phyloP scores from a whole-genome alignment of 2,797 vertebrate genomes.

The Euphonia xanthogaster region DNA sequence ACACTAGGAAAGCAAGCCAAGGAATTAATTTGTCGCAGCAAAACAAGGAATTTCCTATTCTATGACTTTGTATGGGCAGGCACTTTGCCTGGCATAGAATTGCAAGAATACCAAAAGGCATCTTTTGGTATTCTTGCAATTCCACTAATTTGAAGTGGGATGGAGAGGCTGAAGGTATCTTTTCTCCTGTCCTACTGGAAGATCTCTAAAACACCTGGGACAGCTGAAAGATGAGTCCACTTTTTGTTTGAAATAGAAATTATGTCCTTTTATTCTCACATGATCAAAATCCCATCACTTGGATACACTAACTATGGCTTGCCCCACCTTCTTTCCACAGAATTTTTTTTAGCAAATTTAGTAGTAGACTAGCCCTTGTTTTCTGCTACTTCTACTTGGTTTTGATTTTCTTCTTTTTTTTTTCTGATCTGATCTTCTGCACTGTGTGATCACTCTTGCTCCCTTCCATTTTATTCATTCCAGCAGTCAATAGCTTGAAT shows the following conservation, averaged over 20 bases:
- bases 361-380: neutral
- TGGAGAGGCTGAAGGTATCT: neutral
- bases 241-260: neutral
- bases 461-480: neutral
- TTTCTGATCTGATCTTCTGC: neutral
- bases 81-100: neutral
- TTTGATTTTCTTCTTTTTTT: neutral
- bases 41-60: neutral
- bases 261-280: accelerated
- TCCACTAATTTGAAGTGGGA: neutral
- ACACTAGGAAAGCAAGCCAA: neutral
- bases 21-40: neutral
- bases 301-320: neutral
- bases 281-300: neutral
- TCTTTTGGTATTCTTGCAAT: neutral
- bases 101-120: too few relatives aligned
- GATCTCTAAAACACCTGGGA: neutral
- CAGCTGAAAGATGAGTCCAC: neutral
- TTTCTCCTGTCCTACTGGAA: neutral
- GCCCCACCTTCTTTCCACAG: neutral
- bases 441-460: accelerated
- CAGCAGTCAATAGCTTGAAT: neutral
- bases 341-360: neutral
- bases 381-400: neutral
- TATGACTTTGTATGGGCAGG: neutral